A percentile compares a stretch with the other conserved stretches of the same genome.
Conservation (phyloP, 2,888 invertebrate species). For the Byasa hedistus region DNA sequence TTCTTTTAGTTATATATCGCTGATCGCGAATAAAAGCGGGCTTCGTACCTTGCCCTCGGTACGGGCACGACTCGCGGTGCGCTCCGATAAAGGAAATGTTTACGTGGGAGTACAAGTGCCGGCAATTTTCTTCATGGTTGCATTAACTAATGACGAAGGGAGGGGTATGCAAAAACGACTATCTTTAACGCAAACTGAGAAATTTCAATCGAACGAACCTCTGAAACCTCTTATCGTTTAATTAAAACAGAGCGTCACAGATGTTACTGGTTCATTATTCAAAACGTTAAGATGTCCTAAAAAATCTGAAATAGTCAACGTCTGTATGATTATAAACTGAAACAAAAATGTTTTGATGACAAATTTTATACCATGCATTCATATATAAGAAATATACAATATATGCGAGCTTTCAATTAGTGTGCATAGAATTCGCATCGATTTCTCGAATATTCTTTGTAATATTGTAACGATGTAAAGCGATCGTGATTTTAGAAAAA, state of each 20-base stretch:
- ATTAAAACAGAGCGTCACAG: slow-evolving; percentile 33
- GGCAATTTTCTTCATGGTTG: slow-evolving; percentile 56
- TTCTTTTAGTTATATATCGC: not conserved
- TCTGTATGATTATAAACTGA: too few relatives aligned
- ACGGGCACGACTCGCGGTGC: slow-evolving; percentile 43
- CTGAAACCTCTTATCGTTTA: slow-evolving; percentile 46
- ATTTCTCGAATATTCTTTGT: too few relatives aligned
- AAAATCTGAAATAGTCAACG: too few relatives aligned
- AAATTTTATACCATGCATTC: too few relatives aligned
- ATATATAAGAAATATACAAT: too few relatives aligned
- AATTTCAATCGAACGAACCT: slow-evolving; percentile 42
- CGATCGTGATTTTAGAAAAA: too few relatives aligned
- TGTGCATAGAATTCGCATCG: too few relatives aligned
- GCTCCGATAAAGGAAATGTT: slow-evolving; percentile 46
- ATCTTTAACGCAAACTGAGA: slow-evolving; percentile 43
- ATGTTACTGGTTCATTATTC: not conserved
- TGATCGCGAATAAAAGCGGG: slow-evolving; percentile 36
- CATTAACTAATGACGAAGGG: slow-evolving; percentile 50
- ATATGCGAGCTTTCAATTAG: too few relatives aligned
- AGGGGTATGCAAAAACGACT: slow-evolving; percentile 49
- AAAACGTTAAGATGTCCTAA: not conserved
- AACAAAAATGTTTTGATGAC: too few relatives aligned
- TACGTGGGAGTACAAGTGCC: slow-evolving; percentile 45
- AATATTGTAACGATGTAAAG: too few relatives aligned
- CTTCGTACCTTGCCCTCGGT: slow-evolving; percentile 40